Evolutionary conservation across 2,888 invertebrate genomes (phyloP).

Genomic region (Cremastinae sp.): DNA sequence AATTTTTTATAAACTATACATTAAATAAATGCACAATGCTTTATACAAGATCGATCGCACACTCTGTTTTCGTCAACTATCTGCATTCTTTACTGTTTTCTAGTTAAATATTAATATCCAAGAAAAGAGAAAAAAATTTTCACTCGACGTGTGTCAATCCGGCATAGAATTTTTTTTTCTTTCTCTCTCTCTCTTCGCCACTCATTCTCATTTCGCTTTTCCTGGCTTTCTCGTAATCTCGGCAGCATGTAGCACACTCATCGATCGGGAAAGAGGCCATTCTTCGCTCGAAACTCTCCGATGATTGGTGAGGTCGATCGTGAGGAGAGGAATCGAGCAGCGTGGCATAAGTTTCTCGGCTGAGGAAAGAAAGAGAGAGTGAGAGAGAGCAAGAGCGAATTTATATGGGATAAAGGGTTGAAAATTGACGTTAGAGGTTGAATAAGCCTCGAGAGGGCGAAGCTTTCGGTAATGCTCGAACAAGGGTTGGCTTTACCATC

Average conservation of each 20-base stretch:
- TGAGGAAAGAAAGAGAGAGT: background rate
- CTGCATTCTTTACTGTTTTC: too few species aligned
- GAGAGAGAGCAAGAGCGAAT: background rate
- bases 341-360: too few species aligned
- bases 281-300: slow-evolving; percentile 61
- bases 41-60: too few species aligned
- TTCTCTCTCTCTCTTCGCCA: slow-evolving; percentile 11
- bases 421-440: slow-evolving; percentile 31
- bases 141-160: too few species aligned
- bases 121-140: too few species aligned
- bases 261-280: slow-evolving; percentile 59
- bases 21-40: too few species aligned
- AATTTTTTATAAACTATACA: too few species aligned
- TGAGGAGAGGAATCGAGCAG: slow-evolving; percentile 8
- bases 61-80: too few species aligned
- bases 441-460: slow-evolving; percentile 4
- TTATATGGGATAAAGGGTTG: slow-evolving; percentile 25
- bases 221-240: background rate
- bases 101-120: too few species aligned
- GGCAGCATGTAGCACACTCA: slow-evolving; percentile 51
- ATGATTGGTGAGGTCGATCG: slow-evolving; percentile 64
- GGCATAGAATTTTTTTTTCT: background rate
- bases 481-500: slow-evolving; percentile 37
- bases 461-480: slow-evolving; percentile 37
- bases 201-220: slow-evolving; percentile 2